phyloP scores from a whole-genome alignment of 1,140 invertebrate genomes.

The Drosophila mauritiana region DNA sequence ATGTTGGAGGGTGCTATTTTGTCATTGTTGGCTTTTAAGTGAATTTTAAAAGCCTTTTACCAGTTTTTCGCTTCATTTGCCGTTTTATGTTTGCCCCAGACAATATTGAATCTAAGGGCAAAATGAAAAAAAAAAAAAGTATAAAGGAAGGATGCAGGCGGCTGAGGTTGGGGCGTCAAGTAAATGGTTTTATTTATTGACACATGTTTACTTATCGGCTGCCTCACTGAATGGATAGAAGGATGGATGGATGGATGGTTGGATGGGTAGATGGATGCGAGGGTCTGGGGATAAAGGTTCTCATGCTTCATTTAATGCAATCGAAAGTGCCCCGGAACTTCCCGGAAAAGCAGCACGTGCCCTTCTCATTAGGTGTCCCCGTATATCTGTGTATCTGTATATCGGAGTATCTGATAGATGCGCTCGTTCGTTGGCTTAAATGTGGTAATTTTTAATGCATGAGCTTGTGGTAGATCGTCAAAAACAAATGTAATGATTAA shows the following conservation, averaged over 20 bases:
- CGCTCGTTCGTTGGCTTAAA: constrained; percentile 46
- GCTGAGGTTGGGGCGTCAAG: constrained; percentile 28
- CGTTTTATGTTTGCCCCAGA: constrained; percentile 63
- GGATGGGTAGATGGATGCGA: neutral
- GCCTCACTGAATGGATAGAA: constrained; percentile 7
- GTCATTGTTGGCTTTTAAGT: constrained; percentile 78
- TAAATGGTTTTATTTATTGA: constrained; percentile 83
- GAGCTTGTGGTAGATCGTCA: constrained; percentile 25
- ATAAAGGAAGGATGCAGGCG: constrained; percentile 17
- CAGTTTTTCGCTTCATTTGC: constrained; percentile 82
- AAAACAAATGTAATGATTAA: constrained; percentile 58
- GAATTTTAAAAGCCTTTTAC: constrained; percentile 80
- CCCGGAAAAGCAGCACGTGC: constrained; percentile 36
- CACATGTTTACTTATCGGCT: constrained; percentile 75
- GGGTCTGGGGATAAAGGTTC: constrained; percentile 48
- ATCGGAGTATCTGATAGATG: constrained; percentile 37
- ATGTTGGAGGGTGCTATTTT: constrained; percentile 37
- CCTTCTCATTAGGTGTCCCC: constrained; percentile 33
- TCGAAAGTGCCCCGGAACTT: constrained; percentile 37
- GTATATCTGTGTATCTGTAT: neutral
- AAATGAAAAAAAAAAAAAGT: neutral
- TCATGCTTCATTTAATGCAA: constrained; percentile 75
- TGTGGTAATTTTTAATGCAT: constrained; percentile 53
- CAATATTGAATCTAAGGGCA: constrained; percentile 21
- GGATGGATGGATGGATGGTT: neutral